phyloP scores from a whole-genome alignment of 2,888 invertebrate genomes.

The Drymonia ruficornis region DNA sequence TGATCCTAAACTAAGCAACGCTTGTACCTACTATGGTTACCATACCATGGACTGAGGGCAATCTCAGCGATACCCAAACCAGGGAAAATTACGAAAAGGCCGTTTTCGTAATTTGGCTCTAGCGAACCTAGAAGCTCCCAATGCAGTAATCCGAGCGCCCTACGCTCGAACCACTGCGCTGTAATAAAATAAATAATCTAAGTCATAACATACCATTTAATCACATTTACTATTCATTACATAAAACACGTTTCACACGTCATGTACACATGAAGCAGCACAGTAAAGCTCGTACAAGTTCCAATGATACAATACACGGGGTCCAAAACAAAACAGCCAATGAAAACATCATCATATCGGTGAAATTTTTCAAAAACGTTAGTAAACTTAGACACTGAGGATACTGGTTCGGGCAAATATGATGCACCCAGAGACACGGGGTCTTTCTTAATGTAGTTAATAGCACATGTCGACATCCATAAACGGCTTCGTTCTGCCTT shows the following conservation, averaged over 20 bases:
- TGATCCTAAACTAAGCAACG: no score
- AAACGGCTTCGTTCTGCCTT: constrained; percentile 42
- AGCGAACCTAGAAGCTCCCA: no score
- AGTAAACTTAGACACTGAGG: constrained; percentile 55
- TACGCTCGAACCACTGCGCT: no score
- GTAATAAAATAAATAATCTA: no score
- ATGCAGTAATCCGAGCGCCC: no score
- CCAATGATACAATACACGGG: constrained; percentile 57
- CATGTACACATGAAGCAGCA: constrained; percentile 45
- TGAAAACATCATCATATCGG: constrained; percentile 47
- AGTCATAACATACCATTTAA: no score
- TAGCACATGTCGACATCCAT: constrained; percentile 48
- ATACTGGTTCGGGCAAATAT: constrained; percentile 59
- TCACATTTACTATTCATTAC: not conserved
- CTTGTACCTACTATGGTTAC: no score
- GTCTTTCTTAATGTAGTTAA: constrained; percentile 53
- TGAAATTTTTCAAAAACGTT: constrained; percentile 39
- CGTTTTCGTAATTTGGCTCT: no score
- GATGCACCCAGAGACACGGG: constrained; percentile 63
- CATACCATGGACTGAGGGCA: no score
- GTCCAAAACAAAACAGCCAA: constrained; percentile 57
- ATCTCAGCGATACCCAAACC: no score
- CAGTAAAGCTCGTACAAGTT: constrained; percentile 46
- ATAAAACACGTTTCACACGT: not conserved
- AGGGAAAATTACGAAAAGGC: no score